Conservation (phyloP, 2,797 vertebrate genomes). For the Acipenser ruthenus region DNA sequence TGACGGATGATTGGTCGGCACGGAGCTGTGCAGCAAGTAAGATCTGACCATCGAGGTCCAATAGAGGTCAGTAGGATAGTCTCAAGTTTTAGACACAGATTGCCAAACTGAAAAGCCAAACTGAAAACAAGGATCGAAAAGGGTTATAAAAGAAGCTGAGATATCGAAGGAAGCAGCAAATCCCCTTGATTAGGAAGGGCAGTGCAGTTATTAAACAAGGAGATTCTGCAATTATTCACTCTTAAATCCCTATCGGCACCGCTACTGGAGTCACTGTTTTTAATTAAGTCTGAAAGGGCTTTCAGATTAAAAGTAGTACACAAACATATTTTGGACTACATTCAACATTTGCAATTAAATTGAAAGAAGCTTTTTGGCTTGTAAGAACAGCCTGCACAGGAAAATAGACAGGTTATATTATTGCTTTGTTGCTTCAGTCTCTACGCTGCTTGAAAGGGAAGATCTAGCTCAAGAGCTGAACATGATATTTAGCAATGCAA, state of each 20-base stretch:
- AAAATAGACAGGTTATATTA: conserved; percentile 24
- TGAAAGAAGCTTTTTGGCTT: conserved; percentile 48
- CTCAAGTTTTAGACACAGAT: too few relatives aligned
- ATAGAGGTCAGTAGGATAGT: too few relatives aligned
- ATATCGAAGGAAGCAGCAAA: conserved; percentile 47
- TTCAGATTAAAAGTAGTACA: conserved; percentile 59
- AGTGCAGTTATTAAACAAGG: conserved; percentile 59
- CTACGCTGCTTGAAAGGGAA: conserved; percentile 20
- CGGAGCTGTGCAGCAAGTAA: too few relatives aligned
- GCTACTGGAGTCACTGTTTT: conserved; percentile 61
- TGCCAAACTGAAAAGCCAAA: too few relatives aligned
- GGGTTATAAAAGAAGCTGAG: conserved; percentile 24
- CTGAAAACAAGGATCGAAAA: too few relatives aligned
- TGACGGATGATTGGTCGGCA: too few relatives aligned
- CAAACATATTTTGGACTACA: conserved; percentile 58
- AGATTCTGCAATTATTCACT: conserved; percentile 67
- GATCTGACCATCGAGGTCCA: too few relatives aligned
- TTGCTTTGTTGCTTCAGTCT: background rate
- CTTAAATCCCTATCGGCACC: conserved; percentile 56
- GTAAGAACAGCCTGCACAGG: conserved; percentile 16
- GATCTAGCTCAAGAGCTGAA: conserved; percentile 16
- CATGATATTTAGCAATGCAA: background rate
- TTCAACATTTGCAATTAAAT: conserved; percentile 66
- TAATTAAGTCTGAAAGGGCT: conserved; percentile 71
- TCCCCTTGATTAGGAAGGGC: conserved; percentile 38